Evolutionary conservation across 1,140 invertebrate species (phyloP), one percentile per base, ranked within the genome.

Genomic region (Eufriesea mexicana): DNA sequence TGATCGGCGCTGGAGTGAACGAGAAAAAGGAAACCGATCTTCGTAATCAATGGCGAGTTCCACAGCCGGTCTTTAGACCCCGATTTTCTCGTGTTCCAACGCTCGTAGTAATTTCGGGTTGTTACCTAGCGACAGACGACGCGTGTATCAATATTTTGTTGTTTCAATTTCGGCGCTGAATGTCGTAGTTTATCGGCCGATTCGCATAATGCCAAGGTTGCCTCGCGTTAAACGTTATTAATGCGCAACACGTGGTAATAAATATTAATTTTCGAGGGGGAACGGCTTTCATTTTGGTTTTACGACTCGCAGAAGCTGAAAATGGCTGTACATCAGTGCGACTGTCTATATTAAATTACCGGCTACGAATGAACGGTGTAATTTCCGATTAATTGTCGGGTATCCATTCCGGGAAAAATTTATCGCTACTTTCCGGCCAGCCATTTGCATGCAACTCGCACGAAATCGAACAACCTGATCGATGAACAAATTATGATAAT

Each of bases 331-430:
- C 47, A 49, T 70, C n/a, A 70, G 2, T 9, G 10, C 6, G 28
- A 64, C 16, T 16, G 68, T 20, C 42, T 20, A 62, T 35, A 62
- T 75, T 61, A 75, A 75, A 75, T 75, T 49, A 75, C n/a, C 18
- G 55, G 42, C 20, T 59, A 1, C 72, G n/a, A 75, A 20, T 47
- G 18, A 35, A 62, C 25, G 18, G 55, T 35, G 20, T 54, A 55
- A 72, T 72, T 51, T 54, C 18, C 23, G 23, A n/a, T 35, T 74
- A 74, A 74, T 74, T 75, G 25, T 20, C 42, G 55, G 42, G 18
- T 49, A 61, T 28, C 23, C n/a, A 5, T 45, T 75, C 25, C 47
- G 12, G 7, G 28, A 20, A 54, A 57, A 20, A 25, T 74, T 51
- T 71, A 54, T 70, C 5, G 49, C 16, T 16, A 23, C 1, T 20